Evolutionary conservation across 2,113 vertebrate genomes (phyloP).

Genomic region (Lamprotornis superbus): DNA sequence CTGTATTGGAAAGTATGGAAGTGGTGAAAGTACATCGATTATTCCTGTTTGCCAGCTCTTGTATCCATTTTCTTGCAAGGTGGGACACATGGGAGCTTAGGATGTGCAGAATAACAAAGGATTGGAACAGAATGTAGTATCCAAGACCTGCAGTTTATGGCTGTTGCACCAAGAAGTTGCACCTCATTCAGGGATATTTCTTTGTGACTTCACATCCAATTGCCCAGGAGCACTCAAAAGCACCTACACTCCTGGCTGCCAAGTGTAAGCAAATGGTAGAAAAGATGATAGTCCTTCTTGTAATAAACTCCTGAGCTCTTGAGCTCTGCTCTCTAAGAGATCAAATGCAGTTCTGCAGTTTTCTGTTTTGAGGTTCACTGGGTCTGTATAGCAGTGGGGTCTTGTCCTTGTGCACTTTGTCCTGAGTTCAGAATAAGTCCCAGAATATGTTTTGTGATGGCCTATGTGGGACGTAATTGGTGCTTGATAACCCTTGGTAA

Average conservation of each 20-base stretch:
- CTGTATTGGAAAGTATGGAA: background rate
- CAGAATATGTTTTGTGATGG: background rate
- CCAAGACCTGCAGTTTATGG: background rate
- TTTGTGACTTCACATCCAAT: background rate
- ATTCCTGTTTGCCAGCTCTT: background rate
- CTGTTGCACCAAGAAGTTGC: background rate
- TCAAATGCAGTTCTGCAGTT: background rate
- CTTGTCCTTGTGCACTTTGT: background rate
- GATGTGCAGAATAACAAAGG: background rate
- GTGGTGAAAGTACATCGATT: background rate
- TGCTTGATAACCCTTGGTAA: background rate
- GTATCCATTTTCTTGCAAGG: background rate
- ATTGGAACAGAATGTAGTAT: background rate
- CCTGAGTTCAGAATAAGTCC: background rate
- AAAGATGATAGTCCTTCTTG: background rate
- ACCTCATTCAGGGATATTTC: background rate
- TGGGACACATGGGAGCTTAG: rapidly evolving
- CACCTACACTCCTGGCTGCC: background rate
- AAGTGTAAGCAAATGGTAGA: background rate
- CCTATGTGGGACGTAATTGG: background rate
- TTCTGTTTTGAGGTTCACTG: background rate
- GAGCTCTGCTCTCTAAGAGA: background rate
- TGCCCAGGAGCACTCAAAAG: background rate
- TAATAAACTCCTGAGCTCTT: background rate
- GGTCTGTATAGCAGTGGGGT: rapidly evolving